These are phyloP conservation scores for Spilogale gracilis DNA, from an alignment of 2,113 vertebrate species.

Conservation along the genomic window DNA sequence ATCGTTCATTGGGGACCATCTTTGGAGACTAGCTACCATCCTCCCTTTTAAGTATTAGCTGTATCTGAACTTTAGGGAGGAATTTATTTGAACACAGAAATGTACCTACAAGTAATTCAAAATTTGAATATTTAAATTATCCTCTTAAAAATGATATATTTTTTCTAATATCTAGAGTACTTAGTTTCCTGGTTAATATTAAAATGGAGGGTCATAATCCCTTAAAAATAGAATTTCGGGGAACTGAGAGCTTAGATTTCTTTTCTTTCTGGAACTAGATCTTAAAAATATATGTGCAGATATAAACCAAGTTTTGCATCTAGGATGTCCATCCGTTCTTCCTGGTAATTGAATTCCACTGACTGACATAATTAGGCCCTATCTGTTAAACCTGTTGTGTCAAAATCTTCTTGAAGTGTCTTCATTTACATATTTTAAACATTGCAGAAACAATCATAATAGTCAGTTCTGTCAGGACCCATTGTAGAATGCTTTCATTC, in stretches of 20 bases:
- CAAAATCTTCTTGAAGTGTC: constrained; percentile 81
- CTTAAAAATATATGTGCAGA: constrained; percentile 22
- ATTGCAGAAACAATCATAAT: constrained; percentile 73
- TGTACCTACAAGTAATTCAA: not conserved
- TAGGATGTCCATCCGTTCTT: constrained; percentile 64
- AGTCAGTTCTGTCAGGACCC: constrained; percentile 76
- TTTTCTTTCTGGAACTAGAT: constrained; percentile 1
- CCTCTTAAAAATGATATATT: not conserved
- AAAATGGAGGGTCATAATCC: not conserved
- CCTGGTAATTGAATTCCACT: constrained; percentile 71
- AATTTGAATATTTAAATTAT: not conserved
- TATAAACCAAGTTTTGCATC: constrained; percentile 45
- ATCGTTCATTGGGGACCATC: not conserved
- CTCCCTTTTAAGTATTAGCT: not conserved
- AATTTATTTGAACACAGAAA: not conserved
- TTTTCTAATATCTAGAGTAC: not conserved
- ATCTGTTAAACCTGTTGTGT: constrained; percentile 83
- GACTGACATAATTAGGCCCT: constrained; percentile 81
- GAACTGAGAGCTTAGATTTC: not conserved
- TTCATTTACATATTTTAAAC: constrained; percentile 83
- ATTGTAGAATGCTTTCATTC: constrained; percentile 77
- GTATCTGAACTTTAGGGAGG: not conserved
- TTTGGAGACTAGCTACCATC: not conserved
- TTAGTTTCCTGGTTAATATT: constrained; percentile 28
- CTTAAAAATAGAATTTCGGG: constrained; percentile 42